phyloP scores from a whole-genome alignment of 2,113 vertebrate species.

The Catharus minimus region DNA sequence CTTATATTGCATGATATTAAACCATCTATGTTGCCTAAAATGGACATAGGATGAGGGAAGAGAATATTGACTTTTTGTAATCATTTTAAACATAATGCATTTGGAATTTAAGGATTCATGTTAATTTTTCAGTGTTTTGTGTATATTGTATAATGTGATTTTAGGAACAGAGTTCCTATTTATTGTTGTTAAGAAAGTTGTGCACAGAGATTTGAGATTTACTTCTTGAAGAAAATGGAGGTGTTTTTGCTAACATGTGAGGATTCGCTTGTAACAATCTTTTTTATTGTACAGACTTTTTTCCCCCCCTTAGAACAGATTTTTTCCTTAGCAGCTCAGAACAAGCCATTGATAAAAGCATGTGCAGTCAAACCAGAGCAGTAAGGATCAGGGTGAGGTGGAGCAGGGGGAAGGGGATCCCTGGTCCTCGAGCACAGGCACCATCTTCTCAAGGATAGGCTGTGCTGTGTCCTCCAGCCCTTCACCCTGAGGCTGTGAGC shows the following conservation, averaged over 20 bases:
- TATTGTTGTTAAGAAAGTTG: background rate
- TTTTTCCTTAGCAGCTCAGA: background rate
- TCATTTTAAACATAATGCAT: background rate
- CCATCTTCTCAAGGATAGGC: background rate
- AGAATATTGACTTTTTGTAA: background rate
- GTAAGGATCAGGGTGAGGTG: background rate
- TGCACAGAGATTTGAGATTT: background rate
- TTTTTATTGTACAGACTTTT: background rate
- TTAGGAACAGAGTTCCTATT: background rate
- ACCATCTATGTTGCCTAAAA: background rate
- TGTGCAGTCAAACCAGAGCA: background rate
- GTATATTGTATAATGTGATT: background rate
- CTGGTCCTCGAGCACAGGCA: background rate
- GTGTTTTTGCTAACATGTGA: background rate
- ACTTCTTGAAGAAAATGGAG: background rate
- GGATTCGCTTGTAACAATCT: background rate
- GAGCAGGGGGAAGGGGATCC: background rate
- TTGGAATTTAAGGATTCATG: background rate
- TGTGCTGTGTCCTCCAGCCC: background rate
- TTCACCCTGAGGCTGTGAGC: fast-evolving
- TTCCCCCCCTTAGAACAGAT: background rate
- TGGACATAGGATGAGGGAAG: background rate
- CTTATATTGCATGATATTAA: background rate
- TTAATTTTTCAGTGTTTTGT: background rate
- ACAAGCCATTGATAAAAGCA: background rate